These are phyloP conservation scores for Manis crassicaudata DNA, from an alignment of 2,797 vertebrate genomes.

Conservation along the genomic window DNA sequence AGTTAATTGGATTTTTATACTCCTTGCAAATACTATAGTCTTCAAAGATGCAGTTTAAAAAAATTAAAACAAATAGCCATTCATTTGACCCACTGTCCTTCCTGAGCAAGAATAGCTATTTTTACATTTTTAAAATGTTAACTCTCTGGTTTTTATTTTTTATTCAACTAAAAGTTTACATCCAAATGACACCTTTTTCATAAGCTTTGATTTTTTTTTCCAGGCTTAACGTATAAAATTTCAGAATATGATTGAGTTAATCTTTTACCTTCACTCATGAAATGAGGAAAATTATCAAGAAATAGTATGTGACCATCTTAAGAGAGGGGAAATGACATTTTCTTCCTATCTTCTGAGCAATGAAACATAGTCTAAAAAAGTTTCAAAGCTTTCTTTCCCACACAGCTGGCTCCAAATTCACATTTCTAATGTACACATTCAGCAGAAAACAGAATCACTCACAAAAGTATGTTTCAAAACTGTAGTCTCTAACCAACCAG, in stretches of 20 bases:
- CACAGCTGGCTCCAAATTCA: neutral
- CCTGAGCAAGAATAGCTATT: neutral
- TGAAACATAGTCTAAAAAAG: neutral
- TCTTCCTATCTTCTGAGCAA: neutral
- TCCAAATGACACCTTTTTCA: neutral
- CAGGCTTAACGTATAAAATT: neutral
- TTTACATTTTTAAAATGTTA: neutral
- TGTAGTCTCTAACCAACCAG: neutral
- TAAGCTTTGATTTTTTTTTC: neutral
- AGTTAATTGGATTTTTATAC: neutral
- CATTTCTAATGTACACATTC: neutral
- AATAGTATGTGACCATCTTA: neutral
- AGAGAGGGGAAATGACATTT: neutral
- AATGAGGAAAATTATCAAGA: neutral
- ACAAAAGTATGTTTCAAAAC: neutral
- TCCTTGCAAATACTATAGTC: neutral
- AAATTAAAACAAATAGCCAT: neutral
- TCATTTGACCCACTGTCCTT: neutral
- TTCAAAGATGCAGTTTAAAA: neutral
- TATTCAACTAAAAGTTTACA: neutral
- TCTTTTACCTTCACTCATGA: neutral
- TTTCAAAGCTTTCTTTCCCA: neutral
- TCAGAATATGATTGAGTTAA: constrained; percentile 22
- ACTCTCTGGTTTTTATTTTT: neutral
- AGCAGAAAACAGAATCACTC: neutral